phyloP scores from a whole-genome alignment of 2,113 vertebrate genomes.

The Eleginops maclovinus region DNA sequence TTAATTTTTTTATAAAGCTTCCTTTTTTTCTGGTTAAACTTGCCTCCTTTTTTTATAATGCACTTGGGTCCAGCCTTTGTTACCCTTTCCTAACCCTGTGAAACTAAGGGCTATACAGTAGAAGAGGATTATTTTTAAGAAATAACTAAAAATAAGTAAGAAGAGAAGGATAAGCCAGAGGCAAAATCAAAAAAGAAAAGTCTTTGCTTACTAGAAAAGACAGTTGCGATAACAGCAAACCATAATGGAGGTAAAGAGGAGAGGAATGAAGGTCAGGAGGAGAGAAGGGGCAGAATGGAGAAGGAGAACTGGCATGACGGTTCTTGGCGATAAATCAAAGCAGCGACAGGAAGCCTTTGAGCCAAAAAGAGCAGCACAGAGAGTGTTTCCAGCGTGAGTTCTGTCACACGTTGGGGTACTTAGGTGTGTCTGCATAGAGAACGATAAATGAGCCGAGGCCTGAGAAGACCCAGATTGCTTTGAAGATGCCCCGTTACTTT shows the following conservation, averaged over 20 bases:
- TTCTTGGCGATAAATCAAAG: slow-evolving; percentile 59
- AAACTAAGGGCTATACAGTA: background rate
- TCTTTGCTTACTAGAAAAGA: background rate
- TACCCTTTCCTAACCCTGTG: too few species aligned
- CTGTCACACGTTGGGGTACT: background rate
- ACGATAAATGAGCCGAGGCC: slow-evolving; percentile 29
- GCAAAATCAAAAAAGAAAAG: background rate
- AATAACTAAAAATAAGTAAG: background rate
- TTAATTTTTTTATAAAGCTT: too few species aligned
- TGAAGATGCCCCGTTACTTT: slow-evolving; percentile 47
- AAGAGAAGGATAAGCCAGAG: background rate
- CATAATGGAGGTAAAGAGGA: background rate
- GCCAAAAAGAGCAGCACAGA: background rate
- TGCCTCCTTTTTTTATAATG: too few species aligned
- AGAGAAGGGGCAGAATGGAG: background rate
- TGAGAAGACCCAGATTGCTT: slow-evolving; percentile 29
- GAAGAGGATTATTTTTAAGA: slow-evolving; percentile 7
- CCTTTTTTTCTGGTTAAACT: too few species aligned
- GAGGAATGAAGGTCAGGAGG: slow-evolving; percentile 31
- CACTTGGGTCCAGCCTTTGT: too few species aligned
- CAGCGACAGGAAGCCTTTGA: slow-evolving; percentile 56
- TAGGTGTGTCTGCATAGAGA: slow-evolving; percentile 30
- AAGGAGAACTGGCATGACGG: slow-evolving; percentile 39
- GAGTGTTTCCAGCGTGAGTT: background rate
- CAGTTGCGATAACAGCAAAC: slow-evolving; percentile 2